These are phyloP conservation scores for Trypoxylus dichotomus DNA, from an alignment of 1,140 invertebrate species.

Conservation along the genomic window DNA sequence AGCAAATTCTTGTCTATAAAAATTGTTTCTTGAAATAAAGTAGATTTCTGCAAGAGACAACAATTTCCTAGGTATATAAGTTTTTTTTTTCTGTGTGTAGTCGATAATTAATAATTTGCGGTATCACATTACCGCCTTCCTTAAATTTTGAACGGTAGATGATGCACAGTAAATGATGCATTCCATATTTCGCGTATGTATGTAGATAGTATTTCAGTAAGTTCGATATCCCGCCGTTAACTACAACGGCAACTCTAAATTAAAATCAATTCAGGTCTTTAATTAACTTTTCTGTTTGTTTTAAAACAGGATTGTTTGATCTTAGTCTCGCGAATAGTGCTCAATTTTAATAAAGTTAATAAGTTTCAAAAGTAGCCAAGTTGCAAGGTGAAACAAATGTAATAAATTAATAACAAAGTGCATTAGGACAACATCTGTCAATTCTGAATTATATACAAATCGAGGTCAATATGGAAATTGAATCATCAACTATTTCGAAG, in stretches of 20 bases:
- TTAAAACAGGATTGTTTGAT: not conserved
- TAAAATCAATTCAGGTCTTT: slow-evolving; percentile 11
- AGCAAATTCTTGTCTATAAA: too few species aligned
- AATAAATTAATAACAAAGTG: not conserved
- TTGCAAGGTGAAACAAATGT: not conserved
- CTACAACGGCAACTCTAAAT: not conserved
- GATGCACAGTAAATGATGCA: too few species aligned
- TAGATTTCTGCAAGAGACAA: too few species aligned
- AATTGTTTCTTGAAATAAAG: too few species aligned
- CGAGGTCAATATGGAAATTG: not conserved
- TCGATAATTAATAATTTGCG: too few species aligned
- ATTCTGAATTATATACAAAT: not conserved
- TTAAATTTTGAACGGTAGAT: too few species aligned
- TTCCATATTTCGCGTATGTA: not conserved
- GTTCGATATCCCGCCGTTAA: not conserved
- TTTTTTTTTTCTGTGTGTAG: too few species aligned
- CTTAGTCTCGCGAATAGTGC: not conserved
- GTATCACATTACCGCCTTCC: too few species aligned
- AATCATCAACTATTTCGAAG: too few species aligned
- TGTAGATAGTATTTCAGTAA: not conserved
- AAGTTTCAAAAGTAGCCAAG: not conserved
- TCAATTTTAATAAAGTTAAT: not conserved
- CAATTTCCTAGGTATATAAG: too few species aligned
- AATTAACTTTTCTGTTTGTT: slow-evolving; percentile 18
- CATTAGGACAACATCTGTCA: too few species aligned